These are phyloP conservation scores for Argyresthia goedartella DNA, from an alignment of 2,888 invertebrate genomes.

Conservation along the genomic window DNA sequence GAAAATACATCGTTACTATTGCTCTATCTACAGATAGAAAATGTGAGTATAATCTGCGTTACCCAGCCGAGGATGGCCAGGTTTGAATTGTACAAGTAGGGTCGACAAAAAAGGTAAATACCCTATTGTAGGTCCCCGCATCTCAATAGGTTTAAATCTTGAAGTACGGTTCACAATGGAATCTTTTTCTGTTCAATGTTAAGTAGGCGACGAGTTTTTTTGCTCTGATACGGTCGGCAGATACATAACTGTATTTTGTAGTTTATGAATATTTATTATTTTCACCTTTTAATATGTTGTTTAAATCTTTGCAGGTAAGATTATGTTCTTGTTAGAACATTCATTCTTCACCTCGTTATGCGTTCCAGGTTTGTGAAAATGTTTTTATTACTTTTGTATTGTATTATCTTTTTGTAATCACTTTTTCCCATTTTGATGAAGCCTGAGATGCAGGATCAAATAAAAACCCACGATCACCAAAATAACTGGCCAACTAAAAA, in stretches of 20 bases:
- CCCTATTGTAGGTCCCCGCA: constrained; percentile 27
- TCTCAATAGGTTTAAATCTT: constrained; percentile 59
- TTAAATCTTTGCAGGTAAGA: background rate
- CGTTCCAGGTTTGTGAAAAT: too few species aligned
- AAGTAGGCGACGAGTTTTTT: constrained; percentile 49
- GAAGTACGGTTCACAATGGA: constrained; percentile 54
- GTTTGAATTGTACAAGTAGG: constrained; percentile 13
- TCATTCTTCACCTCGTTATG: too few species aligned
- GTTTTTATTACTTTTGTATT: too few species aligned
- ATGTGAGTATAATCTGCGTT: constrained; percentile 3
- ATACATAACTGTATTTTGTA: background rate
- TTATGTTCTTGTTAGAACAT: too few species aligned
- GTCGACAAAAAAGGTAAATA: constrained; percentile 57
- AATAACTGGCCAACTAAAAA: too few species aligned
- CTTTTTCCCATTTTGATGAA: too few species aligned
- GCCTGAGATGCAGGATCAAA: too few species aligned
- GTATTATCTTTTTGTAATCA: too few species aligned
- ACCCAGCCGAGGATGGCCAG: constrained; percentile 1
- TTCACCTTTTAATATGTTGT: background rate
- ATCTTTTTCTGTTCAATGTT: constrained; percentile 56
- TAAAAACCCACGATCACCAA: too few species aligned
- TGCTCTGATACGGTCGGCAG: constrained; percentile 35
- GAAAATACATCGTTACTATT: too few species aligned
- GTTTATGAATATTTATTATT: constrained; percentile 1
- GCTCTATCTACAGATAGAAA: too few species aligned